A percentile compares a stretch with the other conserved stretches of the same genome.
These are phyloP conservation scores for Serilophus lunatus DNA, from an alignment of 2,113 vertebrate genomes.

Conservation along the genomic window DNA sequence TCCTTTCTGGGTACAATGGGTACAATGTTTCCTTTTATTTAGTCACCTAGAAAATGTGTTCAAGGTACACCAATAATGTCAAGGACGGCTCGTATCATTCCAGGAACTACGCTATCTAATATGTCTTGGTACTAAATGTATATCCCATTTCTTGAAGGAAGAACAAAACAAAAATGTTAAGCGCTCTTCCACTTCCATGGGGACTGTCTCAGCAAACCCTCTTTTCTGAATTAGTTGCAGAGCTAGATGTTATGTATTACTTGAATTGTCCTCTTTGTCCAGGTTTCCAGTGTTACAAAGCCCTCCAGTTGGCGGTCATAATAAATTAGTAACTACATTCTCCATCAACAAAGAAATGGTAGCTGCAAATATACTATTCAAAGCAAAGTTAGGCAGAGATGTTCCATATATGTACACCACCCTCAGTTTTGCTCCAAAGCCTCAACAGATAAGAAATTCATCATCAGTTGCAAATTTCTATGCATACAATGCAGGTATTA, in stretches of 20 bases:
- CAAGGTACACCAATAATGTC: neutral
- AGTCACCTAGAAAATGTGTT: neutral
- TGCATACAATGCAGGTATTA: neutral
- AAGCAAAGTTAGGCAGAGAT: neutral
- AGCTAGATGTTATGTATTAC: neutral
- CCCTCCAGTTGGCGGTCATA: neutral
- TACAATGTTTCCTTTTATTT: neutral
- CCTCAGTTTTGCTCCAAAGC: neutral
- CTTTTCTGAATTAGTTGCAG: neutral
- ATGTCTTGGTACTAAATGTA: neutral
- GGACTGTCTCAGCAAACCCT: neutral
- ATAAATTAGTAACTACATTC: neutral
- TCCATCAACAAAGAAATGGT: neutral
- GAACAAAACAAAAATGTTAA: neutral
- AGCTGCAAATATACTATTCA: neutral
- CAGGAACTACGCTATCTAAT: neutral
- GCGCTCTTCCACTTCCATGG: neutral
- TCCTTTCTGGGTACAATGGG: neutral
- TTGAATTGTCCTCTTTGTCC: neutral
- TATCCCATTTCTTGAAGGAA: neutral
- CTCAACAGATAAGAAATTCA: neutral
- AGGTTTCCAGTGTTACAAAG: neutral
- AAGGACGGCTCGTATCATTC: neutral
- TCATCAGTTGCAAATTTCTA: neutral
- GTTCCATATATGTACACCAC: neutral